Percentiles rank a stretch among this genome's conserved stretches.
These are phyloP conservation scores for Phalacrocorax aristotelis DNA, from an alignment of 2,113 vertebrate species.

Conservation along the genomic window DNA sequence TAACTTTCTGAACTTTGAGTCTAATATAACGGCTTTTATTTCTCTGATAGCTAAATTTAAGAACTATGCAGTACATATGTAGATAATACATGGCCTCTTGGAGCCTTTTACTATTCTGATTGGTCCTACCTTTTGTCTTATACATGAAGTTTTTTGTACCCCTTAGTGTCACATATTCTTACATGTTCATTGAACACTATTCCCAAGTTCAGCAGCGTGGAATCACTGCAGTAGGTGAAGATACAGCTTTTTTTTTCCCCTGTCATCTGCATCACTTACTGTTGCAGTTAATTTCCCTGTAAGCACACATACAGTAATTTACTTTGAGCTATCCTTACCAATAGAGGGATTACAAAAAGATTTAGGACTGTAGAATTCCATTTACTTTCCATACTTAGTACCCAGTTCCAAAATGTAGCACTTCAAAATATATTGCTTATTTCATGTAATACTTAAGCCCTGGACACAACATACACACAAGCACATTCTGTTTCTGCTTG, in stretches of 20 bases:
- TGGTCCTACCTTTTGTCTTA: not conserved
- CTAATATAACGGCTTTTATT: not conserved
- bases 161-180: not conserved
- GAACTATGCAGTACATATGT: not conserved
- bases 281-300: not conserved
- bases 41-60: not conserved
- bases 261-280: not conserved
- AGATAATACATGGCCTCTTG: not conserved
- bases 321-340: not conserved
- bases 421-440: not conserved
- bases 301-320: not conserved
- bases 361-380: not conserved
- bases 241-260: rapidly evolving
- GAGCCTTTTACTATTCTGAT: not conserved
- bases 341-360: not conserved
- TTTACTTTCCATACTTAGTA: not conserved
- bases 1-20: not conserved
- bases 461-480: not conserved
- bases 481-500: not conserved
- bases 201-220: not conserved
- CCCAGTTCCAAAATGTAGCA: not conserved
- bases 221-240: not conserved
- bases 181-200: not conserved
- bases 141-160: not conserved
- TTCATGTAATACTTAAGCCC: not conserved